Base-by-base conservation (phyloP, 2,113 vertebrate species). In the Stigmatopora nigra region DNA sequence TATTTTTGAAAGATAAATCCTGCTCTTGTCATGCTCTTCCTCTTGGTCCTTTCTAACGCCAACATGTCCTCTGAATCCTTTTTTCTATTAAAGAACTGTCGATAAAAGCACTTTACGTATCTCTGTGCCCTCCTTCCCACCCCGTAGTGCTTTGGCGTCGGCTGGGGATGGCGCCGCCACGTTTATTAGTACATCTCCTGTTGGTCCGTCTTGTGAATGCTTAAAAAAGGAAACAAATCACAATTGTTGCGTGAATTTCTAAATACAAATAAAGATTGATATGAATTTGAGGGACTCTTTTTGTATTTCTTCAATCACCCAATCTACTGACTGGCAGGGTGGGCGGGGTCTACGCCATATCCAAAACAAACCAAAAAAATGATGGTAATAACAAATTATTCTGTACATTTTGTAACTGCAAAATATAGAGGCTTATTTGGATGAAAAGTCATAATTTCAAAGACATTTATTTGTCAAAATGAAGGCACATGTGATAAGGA, bases 221-320 rank as follows among this genome's bases (percentile, higher is more conserved):
- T 86, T 72, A 84, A 84, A 72, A 72, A 52, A 78, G 79, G 84
- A 83, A 84, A 76, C 73, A 73, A 69, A 72, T 68, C 88, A 73
- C 76, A 88, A 86, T 88, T 89, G 88, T 90, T 86, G 85, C 84
- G 88, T 90, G 87, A 81, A 90, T 92, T 92, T 91, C 88, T 91
- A 92, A 91, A 79, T 88, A 90, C 88, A 91, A 31, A 91, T 91
- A 91, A 91, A 92, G 88, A 91, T 91, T 92, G 88, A 89, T 92
- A 91, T 90, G 87, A 89, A 90, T 86, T 91, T 89, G 61, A 62
- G 69, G 64, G 65, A 72, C 63, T 55, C 75, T 57, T 72, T 69
- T 36, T 57, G 57, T 38, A 67, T 47, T 35, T 46, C 19, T 44
- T 56, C 19, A 53, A 56, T 25, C 19, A 56, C 20, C 12, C 5